Evolutionary conservation across 2,888 invertebrate genomes (phyloP), one percentile per base, ranked within the genome.

Genomic region (Tetropium fuscum): DNA sequence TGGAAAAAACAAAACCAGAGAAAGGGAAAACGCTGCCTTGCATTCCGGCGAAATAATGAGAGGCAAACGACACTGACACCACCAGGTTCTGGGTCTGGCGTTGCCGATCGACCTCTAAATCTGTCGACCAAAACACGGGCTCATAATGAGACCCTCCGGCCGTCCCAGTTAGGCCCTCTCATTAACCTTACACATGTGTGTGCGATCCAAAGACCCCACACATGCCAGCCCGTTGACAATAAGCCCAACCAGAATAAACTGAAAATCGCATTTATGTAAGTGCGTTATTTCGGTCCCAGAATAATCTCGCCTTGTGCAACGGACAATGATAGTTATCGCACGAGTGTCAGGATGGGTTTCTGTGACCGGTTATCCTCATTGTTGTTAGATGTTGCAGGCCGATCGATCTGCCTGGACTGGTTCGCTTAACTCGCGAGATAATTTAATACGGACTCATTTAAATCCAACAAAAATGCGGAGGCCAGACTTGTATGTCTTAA

Each of bases 371-470:
- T 71, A 69, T 68, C 58, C 47, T 67, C 69, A 75, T 74, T 74
- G 74, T n/a, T 73, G 73, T 73, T 72, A 73, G 72, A 75, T 71
- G 67, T 70, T 72, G 71, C 73, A 74, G 63, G 53, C 73, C 72
- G 76, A 76, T 77, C 76, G 74, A 78, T 74, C 72, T 73, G 62
- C 69, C 62, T 61, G 73, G 74, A 77, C 78, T 76, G 78, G 79
- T 78, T 79, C 71, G 70, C 64, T 71, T 71, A 68, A 69, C 66
- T 64, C 64, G 72, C 69, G 69, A 75, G 78, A 79, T 80, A 80
- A 80, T 79, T 79, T 78, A 78, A 78, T 78, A 76, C 76, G 58
- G 71, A 70, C 75, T 77, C 77, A 78, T 79, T 80, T 79, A 75
- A 79, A 76, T 76, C 77, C 71, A 69, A 69, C 74, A 79, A 79